Evolutionary conservation across 2,888 invertebrate species (phyloP).

Genomic region (Chydorus sphaericus): DNA sequence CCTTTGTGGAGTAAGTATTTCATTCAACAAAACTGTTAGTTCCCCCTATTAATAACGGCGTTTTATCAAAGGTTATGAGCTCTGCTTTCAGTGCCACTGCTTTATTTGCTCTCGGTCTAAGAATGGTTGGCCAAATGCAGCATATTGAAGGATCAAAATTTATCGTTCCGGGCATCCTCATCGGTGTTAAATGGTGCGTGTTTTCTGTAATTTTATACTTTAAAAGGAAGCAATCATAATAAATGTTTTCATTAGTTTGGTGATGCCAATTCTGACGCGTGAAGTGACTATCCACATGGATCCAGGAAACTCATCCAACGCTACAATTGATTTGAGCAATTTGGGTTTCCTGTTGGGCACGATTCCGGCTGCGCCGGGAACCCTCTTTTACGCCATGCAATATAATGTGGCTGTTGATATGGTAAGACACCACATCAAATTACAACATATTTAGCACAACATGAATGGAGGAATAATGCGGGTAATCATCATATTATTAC

Average conservation of each 20-base stretch:
- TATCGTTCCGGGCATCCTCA: conserved; percentile 69
- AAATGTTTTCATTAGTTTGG: conserved; percentile 38
- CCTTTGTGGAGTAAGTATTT: conserved; percentile 52
- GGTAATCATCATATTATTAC: conserved; percentile 23
- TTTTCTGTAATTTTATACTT: background rate
- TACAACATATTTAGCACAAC: too few relatives aligned
- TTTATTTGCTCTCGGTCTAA: conserved; percentile 72
- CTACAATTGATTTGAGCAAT: conserved; percentile 68
- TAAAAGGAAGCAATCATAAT: background rate
- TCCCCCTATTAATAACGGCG: background rate
- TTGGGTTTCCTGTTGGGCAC: conserved; percentile 93
- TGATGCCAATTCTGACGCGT: conserved; percentile 68
- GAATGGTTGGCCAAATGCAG: conserved; percentile 86
- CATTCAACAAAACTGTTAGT: conserved; percentile 2
- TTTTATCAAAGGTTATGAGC: conserved; percentile 47
- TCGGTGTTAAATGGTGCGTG: conserved; percentile 66
- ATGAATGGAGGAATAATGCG: too few relatives aligned
- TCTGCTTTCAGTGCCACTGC: conserved; percentile 84
- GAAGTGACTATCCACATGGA: conserved; percentile 62
- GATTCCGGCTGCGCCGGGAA: conserved; percentile 89
- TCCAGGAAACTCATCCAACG: conserved; percentile 44
- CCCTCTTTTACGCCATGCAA: conserved; percentile 81
- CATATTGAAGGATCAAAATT: conserved; percentile 61
- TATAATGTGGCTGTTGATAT: conserved; percentile 74
- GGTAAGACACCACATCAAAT: conserved; percentile 37